phyloP scores from a whole-genome alignment of 2,113 vertebrate genomes.

The Puntigrus tetrazona region DNA sequence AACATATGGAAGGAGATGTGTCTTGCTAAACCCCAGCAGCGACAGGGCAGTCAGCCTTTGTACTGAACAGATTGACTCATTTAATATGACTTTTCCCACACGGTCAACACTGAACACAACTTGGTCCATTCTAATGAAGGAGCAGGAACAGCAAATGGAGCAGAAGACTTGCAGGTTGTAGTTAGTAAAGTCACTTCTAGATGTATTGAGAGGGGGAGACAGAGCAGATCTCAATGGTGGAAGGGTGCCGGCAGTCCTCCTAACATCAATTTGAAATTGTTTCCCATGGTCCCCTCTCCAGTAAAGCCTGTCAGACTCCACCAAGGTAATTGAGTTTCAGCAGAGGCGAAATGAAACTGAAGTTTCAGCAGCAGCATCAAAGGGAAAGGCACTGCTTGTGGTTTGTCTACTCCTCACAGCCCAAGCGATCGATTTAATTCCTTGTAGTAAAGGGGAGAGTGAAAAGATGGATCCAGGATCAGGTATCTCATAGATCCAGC shows the following conservation, averaged over 20 bases:
- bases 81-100: slow-evolving; percentile 29
- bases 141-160: not conserved
- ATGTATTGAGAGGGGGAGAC: not conserved
- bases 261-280: slow-evolving; percentile 44
- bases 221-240: slow-evolving; percentile 16
- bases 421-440: slow-evolving; percentile 49
- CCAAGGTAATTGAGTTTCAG: slow-evolving; percentile 48
- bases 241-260: slow-evolving; percentile 17
- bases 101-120: slow-evolving; percentile 22
- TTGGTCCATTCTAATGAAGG: not conserved
- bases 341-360: slow-evolving; percentile 40
- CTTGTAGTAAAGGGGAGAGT: slow-evolving; percentile 33
- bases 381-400: slow-evolving; percentile 28
- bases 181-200: not conserved
- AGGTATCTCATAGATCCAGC: slow-evolving; percentile 22
- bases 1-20: slow-evolving; percentile 5
- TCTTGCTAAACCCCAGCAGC: slow-evolving; percentile 1
- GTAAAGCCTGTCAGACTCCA: slow-evolving; percentile 47
- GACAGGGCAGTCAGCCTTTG: slow-evolving; percentile 8
- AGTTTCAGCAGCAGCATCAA: slow-evolving; percentile 44
- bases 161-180: not conserved
- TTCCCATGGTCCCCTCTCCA: slow-evolving; percentile 46
- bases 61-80: slow-evolving; percentile 40
- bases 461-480: slow-evolving; percentile 38
- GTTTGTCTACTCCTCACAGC: slow-evolving; percentile 40